These are phyloP conservation scores for Dynastes maya DNA, from an alignment of 2,888 invertebrate species.

Conservation along the genomic window DNA sequence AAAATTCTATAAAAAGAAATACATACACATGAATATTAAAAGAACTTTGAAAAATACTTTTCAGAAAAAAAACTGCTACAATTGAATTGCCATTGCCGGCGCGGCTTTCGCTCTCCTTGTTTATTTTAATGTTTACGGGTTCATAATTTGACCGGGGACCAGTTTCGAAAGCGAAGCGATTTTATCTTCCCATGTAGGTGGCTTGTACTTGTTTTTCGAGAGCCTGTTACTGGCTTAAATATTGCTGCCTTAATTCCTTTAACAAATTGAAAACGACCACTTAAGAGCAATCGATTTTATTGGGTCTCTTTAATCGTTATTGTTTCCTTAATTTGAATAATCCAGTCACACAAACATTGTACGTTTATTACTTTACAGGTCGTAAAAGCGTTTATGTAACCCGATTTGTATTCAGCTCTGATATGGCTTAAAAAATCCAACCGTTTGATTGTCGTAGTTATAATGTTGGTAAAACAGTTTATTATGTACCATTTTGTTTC, in stretches of 20 bases:
- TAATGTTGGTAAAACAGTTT: too few relatives aligned
- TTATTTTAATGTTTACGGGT: constrained; percentile 66
- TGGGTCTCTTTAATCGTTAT: constrained; percentile 33
- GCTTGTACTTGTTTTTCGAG: constrained; percentile 65
- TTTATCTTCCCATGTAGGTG: constrained; percentile 66
- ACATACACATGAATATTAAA: too few relatives aligned
- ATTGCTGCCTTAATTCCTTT: constrained; percentile 62
- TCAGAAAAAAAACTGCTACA: background rate
- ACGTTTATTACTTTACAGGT: constrained; percentile 16
- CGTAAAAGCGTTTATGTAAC: constrained; percentile 7
- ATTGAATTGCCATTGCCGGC: constrained; percentile 6
- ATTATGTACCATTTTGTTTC: too few relatives aligned
- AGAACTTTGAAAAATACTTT: background rate
- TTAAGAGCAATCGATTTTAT: constrained; percentile 54
- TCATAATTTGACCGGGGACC: constrained; percentile 65
- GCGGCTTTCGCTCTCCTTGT: constrained; percentile 56
- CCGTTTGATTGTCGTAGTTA: too few relatives aligned
- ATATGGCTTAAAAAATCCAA: too few relatives aligned
- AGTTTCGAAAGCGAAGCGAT: constrained; percentile 61
- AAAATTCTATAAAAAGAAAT: too few relatives aligned
- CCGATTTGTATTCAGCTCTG: too few relatives aligned
- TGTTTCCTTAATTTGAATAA: constrained; percentile 40
- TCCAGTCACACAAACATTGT: constrained; percentile 26
- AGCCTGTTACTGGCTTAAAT: constrained; percentile 63
- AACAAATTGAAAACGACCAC: constrained; percentile 65